Conservation (phyloP, 2,797 vertebrate species). For the Leucoraja ocellata region DNA sequence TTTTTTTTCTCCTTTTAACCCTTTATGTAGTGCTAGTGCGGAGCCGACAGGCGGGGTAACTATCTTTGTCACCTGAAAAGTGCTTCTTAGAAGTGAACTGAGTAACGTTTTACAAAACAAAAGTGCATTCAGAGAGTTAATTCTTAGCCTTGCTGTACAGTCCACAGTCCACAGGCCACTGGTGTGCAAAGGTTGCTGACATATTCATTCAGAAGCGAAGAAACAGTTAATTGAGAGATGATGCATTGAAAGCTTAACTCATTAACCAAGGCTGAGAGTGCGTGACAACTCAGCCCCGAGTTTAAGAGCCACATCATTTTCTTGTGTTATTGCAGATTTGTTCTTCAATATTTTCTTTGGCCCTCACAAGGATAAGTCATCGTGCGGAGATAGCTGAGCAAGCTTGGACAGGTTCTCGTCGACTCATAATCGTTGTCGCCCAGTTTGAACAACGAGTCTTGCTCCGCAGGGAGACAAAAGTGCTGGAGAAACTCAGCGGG, state of each 20-base stretch:
- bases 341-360: neutral
- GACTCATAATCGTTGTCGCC: neutral
- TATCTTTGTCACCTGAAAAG: neutral
- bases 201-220: neutral
- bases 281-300: neutral
- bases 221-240: neutral
- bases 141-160: neutral
- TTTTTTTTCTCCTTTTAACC: neutral
- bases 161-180: neutral
- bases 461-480: too few relatives aligned
- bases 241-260: neutral
- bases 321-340: neutral
- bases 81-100: neutral
- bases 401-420: constrained; percentile 3
- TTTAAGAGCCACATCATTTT: neutral
- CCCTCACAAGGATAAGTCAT: neutral
- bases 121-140: constrained; percentile 3
- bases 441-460: neutral
- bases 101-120: neutral
- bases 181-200: neutral
- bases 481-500: too few relatives aligned
- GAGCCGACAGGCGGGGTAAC: neutral
- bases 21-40: neutral
- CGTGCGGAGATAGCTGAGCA: neutral
- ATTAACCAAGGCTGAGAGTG: neutral